A percentile compares a stretch with the other conserved stretches of the same genome.
phyloP scores from a whole-genome alignment of 2,113 vertebrate species.

The Macroglossus sobrinus region DNA sequence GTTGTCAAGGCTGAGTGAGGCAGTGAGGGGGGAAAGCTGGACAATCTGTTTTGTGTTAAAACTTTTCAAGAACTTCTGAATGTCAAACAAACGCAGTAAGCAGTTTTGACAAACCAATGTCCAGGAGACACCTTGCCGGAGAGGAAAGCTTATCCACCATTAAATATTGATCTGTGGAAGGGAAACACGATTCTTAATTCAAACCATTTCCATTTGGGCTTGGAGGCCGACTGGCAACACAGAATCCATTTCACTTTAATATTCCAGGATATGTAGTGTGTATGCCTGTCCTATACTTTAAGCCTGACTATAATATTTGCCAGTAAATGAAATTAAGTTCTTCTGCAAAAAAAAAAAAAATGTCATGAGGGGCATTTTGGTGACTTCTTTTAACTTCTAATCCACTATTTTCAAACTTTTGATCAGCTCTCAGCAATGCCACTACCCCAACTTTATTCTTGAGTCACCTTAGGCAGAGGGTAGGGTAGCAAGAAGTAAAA shows the following conservation, averaged over 20 bases:
- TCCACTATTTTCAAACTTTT: slow-evolving; percentile 8
- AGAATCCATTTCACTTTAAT: not conserved
- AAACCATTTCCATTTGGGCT: not conserved
- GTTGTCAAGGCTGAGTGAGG: not conserved
- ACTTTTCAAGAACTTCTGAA: not conserved
- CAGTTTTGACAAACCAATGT: slow-evolving; percentile 27
- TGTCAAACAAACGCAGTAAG: not conserved
- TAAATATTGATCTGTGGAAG: not conserved
- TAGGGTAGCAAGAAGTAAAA: not conserved
- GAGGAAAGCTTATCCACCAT: not conserved
- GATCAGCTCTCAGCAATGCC: not conserved
- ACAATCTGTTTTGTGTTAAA: not conserved
- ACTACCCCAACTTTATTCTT: not conserved
- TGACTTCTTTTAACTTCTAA: not conserved
- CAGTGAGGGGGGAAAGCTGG: not conserved
- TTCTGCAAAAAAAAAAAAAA: not conserved
- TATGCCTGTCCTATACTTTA: not conserved
- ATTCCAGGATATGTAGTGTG: not conserved
- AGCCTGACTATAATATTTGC: not conserved
- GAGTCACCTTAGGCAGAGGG: not conserved
- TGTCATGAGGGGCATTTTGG: not conserved
- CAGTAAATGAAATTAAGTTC: not conserved
- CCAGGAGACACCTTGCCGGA: not conserved
- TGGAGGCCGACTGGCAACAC: not conserved
- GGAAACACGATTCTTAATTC: slow-evolving; percentile 11